Evolutionary conservation across 2,113 vertebrate genomes (phyloP).

Genomic region (Bos taurus): ARS-UCD2.0 NC_037349.1:58916001-58916500

Average conservation of each 20-base stretch:
- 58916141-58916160: background rate
- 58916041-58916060: background rate
- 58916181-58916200: background rate
- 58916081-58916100: background rate
- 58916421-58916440: background rate
- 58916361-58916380: background rate
- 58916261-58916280: background rate
- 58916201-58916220: background rate
- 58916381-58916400: background rate
- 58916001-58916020: background rate
- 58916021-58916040: background rate
- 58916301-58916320: background rate
- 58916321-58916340: accelerated
- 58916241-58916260: accelerated
- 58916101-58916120: too few relatives aligned
- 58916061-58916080: background rate
- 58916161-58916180: accelerated
- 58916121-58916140: background rate
- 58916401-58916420: background rate
- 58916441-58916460: too few relatives aligned
- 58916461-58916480: background rate
- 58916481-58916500: too few relatives aligned
- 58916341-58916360: background rate
- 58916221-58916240: background rate
- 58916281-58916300: background rate